Percentiles rank a stretch among this genome's conserved stretches.
Evolutionary conservation across 1,140 invertebrate species (phyloP).

Genomic region (Drosophila bipectinata): DNA sequence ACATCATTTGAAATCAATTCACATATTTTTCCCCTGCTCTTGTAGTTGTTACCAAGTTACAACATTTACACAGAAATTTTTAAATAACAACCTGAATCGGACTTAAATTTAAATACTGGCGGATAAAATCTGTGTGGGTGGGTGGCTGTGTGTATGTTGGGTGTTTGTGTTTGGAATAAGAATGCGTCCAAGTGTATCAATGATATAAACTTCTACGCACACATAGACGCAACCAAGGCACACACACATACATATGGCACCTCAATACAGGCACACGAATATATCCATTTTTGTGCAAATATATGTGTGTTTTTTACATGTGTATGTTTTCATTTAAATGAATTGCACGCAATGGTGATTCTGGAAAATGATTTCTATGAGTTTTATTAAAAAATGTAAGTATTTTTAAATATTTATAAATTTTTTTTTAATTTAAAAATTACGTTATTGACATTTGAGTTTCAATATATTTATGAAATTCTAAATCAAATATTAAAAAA

Average conservation of each 20-base stretch:
- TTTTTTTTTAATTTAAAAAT: neutral
- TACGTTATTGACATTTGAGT: neutral
- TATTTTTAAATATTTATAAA: neutral
- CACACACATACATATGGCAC: conserved; percentile 11
- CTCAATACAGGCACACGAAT: neutral
- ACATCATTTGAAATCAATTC: conserved; percentile 35
- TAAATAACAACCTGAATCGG: conserved; percentile 25
- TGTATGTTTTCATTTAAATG: conserved; percentile 38
- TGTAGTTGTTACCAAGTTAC: neutral
- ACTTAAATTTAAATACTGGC: conserved; percentile 34
- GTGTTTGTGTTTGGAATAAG: conserved; percentile 37
- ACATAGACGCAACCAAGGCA: conserved; percentile 22
- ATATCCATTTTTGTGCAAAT: neutral
- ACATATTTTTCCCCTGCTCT: neutral
- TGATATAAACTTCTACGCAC: conserved; percentile 66
- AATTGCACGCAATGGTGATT: conserved; percentile 20
- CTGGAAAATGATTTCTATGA: conserved; percentile 26
- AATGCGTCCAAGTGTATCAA: conserved; percentile 71
- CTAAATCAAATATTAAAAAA: too few species aligned
- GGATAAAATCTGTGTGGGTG: neutral
- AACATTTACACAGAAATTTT: conserved; percentile 2
- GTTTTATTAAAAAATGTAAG: neutral
- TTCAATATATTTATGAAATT: neutral
- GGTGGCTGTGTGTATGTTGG: neutral
- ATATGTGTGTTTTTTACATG: neutral